Conservation (phyloP, 92 coral and sea anemone genomes). For the Pocillopora grandis region DNA sequence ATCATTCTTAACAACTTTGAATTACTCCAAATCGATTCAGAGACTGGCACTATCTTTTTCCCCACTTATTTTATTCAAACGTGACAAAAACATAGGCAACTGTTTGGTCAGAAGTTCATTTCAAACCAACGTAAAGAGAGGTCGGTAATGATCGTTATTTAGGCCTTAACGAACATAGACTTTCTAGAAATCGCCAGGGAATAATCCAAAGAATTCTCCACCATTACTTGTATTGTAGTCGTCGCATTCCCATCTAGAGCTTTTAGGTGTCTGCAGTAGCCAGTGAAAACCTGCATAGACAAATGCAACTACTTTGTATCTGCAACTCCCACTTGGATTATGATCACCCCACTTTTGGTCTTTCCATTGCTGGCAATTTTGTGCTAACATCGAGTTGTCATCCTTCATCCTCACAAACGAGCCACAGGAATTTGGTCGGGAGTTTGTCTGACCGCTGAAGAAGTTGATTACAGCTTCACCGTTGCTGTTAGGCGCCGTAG, state of each 20-base stretch:
- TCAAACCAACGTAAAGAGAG: too few species aligned
- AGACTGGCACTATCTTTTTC: too few species aligned
- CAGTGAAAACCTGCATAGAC: not conserved
- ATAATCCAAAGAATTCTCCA: not conserved
- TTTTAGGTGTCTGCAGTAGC: not conserved
- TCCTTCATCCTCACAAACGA: not conserved
- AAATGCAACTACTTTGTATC: not conserved
- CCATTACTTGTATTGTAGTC: not conserved
- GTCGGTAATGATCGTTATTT: too few species aligned
- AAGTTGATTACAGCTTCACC: constrained; percentile 27
- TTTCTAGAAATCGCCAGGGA: constrained; percentile 8
- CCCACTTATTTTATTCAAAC: too few species aligned
- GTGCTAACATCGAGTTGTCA: not conserved
- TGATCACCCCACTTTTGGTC: not conserved
- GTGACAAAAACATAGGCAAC: too few species aligned
- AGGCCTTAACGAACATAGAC: not conserved
- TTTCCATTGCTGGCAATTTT: not conserved
- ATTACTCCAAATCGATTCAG: too few species aligned
- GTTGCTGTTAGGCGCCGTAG: constrained; percentile 19
- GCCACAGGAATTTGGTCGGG: too few species aligned
- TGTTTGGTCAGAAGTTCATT: too few species aligned
- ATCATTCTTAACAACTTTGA: too few species aligned
- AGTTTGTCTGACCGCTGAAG: constrained; percentile 16
- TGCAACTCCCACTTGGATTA: not conserved
- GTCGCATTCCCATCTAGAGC: not conserved